Evolutionary conservation across 2,888 invertebrate genomes (phyloP), one percentile per base, ranked within the genome.

Genomic region (Cataglyphis livida): DNA sequence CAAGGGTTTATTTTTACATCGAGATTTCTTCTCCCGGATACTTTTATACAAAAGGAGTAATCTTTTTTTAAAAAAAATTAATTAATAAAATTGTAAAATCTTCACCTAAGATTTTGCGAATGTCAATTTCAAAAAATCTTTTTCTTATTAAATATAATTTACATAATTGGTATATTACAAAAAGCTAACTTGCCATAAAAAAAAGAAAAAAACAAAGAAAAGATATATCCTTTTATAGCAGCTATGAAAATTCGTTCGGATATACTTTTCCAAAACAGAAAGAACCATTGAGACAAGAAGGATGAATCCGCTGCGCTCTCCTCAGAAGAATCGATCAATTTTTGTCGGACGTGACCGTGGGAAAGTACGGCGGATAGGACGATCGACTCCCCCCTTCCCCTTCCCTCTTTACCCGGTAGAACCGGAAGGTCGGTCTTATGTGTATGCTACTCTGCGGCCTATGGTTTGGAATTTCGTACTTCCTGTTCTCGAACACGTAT

Each of bases 401-500:
- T 1, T 6, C 32, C 6, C 35, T 7, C n/a, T n/a, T 51, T n/a
- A 7, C 79, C 83, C 75, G 70, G 83, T 81, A 88, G 65, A 62
- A 87, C 89, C 91, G 90, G 90, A 91, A 88, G 87, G 81, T 83
- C 83, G 90, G 86, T 90, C 87, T 89, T 87, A 86, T 84, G 83
- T 88, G 70, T 54, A 35, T 76, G 68, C 74, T 85, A 74, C 84
- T 88, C 84, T 70, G 81, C 68, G 84, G 83, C 81, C 85, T 84
- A 89, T 88, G 90, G 91, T 92, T 91, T 93, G 92, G 91, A 92
- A 92, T 93, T 92, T 93, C 91, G 90, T 92, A 93, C 91, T 93
- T 92, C 92, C 92, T 89, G 92, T 88, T 84, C 82, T 85, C 84
- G 71, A 75, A 83, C 87, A 66, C 82, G 73, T 81, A 78, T 81